A percentile compares a stretch with the other conserved stretches of the same genome.
These are phyloP conservation scores for Macrostomum cliftonense DNA, from an alignment of 2,888 invertebrate genomes.

Conservation along the genomic window DNA sequence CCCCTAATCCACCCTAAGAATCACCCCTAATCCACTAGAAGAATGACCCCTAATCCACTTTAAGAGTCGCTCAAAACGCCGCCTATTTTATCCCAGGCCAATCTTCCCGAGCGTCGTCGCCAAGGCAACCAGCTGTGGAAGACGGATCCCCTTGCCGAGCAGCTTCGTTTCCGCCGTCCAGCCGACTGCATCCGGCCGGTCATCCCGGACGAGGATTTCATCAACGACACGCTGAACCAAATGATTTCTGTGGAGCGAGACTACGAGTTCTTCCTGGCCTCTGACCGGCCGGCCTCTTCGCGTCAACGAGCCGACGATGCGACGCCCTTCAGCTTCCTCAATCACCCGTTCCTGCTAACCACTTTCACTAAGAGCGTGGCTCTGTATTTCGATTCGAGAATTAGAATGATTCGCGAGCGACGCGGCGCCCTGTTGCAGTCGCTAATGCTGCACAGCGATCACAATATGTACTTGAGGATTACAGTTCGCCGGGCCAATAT, in stretches of 20 bases:
- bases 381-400: conserved; percentile 76
- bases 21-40: no score
- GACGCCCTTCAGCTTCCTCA: conserved; percentile 58
- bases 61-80: no score
- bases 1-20: background rate
- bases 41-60: background rate
- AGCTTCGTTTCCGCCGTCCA: conserved; percentile 54
- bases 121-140: background rate
- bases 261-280: conserved; percentile 24
- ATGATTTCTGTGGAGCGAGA: background rate
- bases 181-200: conserved; percentile 64
- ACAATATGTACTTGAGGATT: conserved; percentile 50
- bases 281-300: no score
- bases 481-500: conserved; percentile 56
- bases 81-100: no score
- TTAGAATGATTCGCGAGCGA: conserved; percentile 78
- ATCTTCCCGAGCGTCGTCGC: background rate
- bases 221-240: conserved; percentile 67
- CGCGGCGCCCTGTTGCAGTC: conserved; percentile 65
- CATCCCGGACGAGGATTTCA: conserved; percentile 70
- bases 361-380: conserved; percentile 76
- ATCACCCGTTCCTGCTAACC: conserved; percentile 70
- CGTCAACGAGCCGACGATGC: background rate
- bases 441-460: conserved; percentile 50
- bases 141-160: conserved; percentile 47